Conservation (phyloP, 2,888 invertebrate species). For the Sphecodes monilicornis region DNA sequence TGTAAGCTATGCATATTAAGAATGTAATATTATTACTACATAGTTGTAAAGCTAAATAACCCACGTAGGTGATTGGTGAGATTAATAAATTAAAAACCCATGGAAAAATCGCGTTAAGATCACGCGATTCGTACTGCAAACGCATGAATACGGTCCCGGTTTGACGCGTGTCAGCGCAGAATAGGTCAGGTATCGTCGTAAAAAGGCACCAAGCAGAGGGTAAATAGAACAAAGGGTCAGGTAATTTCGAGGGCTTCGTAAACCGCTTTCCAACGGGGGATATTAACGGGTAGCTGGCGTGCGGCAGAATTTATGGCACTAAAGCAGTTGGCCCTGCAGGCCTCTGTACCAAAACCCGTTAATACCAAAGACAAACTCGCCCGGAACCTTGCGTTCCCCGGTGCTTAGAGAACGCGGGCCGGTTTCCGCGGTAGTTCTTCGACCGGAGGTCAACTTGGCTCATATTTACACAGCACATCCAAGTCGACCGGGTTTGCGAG, state of each 20-base stretch:
- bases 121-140: too few species aligned
- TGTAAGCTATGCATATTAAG: too few species aligned
- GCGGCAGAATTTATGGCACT: constrained; percentile 78
- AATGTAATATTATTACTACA: too few species aligned
- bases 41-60: too few species aligned
- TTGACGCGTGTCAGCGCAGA: background rate
- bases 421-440: constrained; percentile 58
- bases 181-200: background rate
- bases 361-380: constrained; percentile 82
- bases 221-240: constrained; percentile 47
- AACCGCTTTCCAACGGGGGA: constrained; percentile 78
- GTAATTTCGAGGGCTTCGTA: constrained; percentile 74
- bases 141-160: background rate
- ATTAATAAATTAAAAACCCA: background rate
- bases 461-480: constrained; percentile 61
- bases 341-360: constrained; percentile 67
- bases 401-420: constrained; percentile 48
- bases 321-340: constrained; percentile 53
- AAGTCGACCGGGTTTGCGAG: background rate
- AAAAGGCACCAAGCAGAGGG: constrained; percentile 2
- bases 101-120: background rate
- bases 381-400: constrained; percentile 49
- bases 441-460: constrained; percentile 58
- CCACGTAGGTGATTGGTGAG: too few species aligned
- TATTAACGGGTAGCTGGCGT: constrained; percentile 69